Percentiles rank a stretch among this genome's conserved stretches.
These are phyloP conservation scores for Perodicticus potto DNA, from an alignment of 2,797 vertebrate genomes.

Conservation along the genomic window DNA sequence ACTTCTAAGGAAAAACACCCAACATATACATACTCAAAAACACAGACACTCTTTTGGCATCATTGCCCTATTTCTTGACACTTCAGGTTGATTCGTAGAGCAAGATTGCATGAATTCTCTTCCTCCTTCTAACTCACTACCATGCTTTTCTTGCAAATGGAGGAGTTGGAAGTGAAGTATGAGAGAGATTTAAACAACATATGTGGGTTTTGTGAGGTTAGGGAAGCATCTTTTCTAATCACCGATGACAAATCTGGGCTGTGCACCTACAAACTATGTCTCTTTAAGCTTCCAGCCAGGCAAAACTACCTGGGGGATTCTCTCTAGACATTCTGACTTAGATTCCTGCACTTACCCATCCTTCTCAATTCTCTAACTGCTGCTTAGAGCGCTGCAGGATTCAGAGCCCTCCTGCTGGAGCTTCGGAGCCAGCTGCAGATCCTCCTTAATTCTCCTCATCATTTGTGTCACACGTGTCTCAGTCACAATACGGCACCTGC, in stretches of 20 bases:
- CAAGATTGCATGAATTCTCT: not conserved
- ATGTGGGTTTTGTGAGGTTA: not conserved
- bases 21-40: not conserved
- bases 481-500: constrained; percentile 61
- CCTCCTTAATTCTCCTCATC: constrained; percentile 64
- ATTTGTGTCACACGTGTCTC: constrained; percentile 41
- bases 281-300: constrained; percentile 44
- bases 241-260: not conserved
- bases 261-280: not conserved
- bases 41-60: not conserved
- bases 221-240: not conserved
- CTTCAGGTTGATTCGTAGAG: not conserved
- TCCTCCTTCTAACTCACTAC: not conserved
- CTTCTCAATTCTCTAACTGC: not conserved
- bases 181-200: not conserved
- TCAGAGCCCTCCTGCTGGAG: constrained; percentile 51
- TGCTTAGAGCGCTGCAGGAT: not conserved
- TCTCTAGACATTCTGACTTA: not conserved
- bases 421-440: not conserved
- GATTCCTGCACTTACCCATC: constrained; percentile 14
- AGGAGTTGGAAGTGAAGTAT: not conserved
- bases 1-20: not conserved
- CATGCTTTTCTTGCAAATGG: not conserved
- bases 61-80: not conserved
- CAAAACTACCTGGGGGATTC: not conserved